Base-by-base conservation (phyloP, 1,140 invertebrate species). In the Pararge aegeria region DNA sequence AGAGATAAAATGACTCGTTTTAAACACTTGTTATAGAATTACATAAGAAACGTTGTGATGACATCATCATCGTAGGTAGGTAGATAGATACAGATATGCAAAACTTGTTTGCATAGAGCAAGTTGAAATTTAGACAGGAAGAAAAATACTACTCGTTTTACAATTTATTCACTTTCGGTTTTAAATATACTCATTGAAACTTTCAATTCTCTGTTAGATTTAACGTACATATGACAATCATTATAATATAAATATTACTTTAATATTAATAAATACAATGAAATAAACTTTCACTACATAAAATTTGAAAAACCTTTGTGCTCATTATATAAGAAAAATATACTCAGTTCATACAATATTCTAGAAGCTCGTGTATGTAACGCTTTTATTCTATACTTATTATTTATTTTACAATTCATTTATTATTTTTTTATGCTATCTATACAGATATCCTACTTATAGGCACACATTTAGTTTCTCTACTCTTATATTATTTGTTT, bases 331-430 rank as follows among this genome's bases (percentile, higher is more conserved):
- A 55, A 44, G 21, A 42, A 61, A 21, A 34, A 49, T 49, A 42
- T 37, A 19, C 59, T 51, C 46, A 64, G 44, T 68, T 51, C 68
- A 70, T 52, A 50, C 52, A 51, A 56, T 24, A 54, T 63, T 66
- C 69, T 64, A 70, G 37, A 78, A 79, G 73, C 73, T 79, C 76
- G 59, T 70, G 62, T 63, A 42, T 15, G 12, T 49, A 73, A 70
- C 55, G 37, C 74, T 67, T 64, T 70, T 48, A 64, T 50, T 68
- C 64, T 66, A 64, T 58, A 30, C 46, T 51, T 29, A 66, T 73
- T 68, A 68, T 49, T 57, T 68, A 79, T 71, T 46, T 58, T 71
- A 78, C 64, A 75, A 61, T 69, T 69, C 48, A 64, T 60, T 62
- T 61, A 61, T 37, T 20, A 34, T 57, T 51, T 51, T 52, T 58